Base-by-base conservation (phyloP, 2,888 invertebrate species). In the Syritta pipiens region DNA sequence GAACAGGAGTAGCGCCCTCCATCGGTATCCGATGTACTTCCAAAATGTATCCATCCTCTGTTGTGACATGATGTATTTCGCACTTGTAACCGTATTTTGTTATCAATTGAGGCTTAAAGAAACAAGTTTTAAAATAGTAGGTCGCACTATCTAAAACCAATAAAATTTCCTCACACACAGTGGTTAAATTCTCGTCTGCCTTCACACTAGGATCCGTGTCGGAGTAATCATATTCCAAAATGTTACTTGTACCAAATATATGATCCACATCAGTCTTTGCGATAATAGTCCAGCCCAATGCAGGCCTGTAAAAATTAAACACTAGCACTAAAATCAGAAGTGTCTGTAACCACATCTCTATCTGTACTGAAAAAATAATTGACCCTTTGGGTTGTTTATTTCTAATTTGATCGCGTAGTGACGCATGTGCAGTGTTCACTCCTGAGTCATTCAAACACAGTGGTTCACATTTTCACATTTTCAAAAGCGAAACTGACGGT, bases 41-140 rank as follows among this genome's bases (percentile, higher is more conserved):
- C 77, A 97, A 88, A n/a, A 95, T 91, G 84, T 95, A 96, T 1
- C 94, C 95, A 89, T 97, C 96, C 2, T 90, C 86, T 0, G 96
- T 97, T 2, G 88, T 88, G 0, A 93, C 91, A 1, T 85, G 85
- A 85, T 94, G 92, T 9, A 89, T 90, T 87, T 94, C 93, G 0
- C 91, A 85, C 0, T 91, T 91, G 85, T 94, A 94, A 0, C 92
- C 91, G 84, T 93, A 92, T 83, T 92, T 92, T 9, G 84, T 84
- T 0, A 93, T 89, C 17, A 93, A 85, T 59, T 90, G 89, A 0
- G 90, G 90, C 91, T 91, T 4, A 0, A n/a, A 0, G 22, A 20
- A 19, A 28, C 0, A 48, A 28, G 1, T n/a, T n/a, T n/a, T n/a
- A n/a, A n/a, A n/a, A n/a, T n/a, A n/a, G n/a, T n/a, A n/a, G n/a